These are phyloP conservation scores for Tragelaphus strepsiceros DNA, from an alignment of 2,113 vertebrate species.

Conservation along the genomic window DNA sequence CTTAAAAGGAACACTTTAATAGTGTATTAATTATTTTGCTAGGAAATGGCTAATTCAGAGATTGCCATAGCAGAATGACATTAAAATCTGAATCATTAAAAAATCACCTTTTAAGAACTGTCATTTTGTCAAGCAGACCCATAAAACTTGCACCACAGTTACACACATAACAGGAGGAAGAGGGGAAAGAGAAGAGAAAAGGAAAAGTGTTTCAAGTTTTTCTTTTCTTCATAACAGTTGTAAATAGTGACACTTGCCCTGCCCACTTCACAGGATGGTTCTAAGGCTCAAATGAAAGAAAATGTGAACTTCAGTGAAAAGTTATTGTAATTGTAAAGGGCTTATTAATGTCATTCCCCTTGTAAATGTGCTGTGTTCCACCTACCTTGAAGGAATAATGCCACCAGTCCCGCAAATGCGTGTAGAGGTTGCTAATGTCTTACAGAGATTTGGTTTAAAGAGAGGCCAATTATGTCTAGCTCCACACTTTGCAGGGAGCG, in stretches of 20 bases:
- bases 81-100: neutral
- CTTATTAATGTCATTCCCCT: neutral
- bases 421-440: neutral
- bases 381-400: neutral
- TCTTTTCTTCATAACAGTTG: neutral
- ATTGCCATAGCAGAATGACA: neutral
- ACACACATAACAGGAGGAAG: no score
- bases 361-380: neutral
- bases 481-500: neutral
- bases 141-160: neutral
- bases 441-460: neutral
- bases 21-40: slow-evolving; percentile 28
- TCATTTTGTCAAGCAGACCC: neutral
- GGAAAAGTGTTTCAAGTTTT: neutral
- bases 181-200: rapidly evolving
- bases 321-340: neutral
- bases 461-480: neutral
- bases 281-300: neutral
- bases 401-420: no score
- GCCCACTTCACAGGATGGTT: neutral
- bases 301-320: neutral
- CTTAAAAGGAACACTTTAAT: slow-evolving; percentile 13
- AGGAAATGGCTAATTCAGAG: slow-evolving; percentile 1
- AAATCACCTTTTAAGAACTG: neutral
- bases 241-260: neutral